A percentile compares a stretch with the other conserved stretches of the same genome.
phyloP scores from a whole-genome alignment of 2,113 vertebrate species.

The Lasiurus borealis region DNA sequence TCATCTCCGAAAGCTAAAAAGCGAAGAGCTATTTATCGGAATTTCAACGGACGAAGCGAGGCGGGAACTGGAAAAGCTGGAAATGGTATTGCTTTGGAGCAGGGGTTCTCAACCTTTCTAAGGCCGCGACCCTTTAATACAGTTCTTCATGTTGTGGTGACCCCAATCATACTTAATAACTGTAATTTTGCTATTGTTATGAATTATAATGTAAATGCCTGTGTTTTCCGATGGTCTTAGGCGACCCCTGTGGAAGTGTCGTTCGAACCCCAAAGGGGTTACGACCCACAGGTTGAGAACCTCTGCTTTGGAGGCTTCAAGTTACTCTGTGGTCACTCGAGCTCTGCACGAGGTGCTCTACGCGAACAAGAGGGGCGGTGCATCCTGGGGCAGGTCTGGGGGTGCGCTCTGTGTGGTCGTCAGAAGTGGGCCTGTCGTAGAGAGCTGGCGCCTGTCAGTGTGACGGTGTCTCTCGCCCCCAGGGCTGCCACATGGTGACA shows the following conservation, averaged over 20 bases:
- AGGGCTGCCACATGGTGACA: conserved; percentile 96
- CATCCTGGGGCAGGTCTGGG: not conserved
- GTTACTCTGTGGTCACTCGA: conserved; percentile 28
- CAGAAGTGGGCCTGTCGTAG: not conserved
- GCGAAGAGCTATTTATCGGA: not conserved
- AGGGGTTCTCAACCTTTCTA: too few relatives aligned
- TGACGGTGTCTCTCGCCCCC: conserved; percentile 75
- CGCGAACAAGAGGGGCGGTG: not conserved
- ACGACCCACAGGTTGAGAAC: too few relatives aligned
- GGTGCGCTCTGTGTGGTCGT: not conserved
- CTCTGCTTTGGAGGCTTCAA: not conserved
- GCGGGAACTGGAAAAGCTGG: conserved; percentile 16
- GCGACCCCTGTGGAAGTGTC: too few relatives aligned
- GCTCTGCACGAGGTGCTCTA: not conserved
- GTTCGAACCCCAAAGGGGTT: too few relatives aligned
- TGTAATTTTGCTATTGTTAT: too few relatives aligned
- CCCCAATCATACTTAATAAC: too few relatives aligned
- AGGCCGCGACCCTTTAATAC: too few relatives aligned
- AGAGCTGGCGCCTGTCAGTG: conserved; percentile 51
- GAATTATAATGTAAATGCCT: too few relatives aligned
- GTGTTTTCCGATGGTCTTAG: too few relatives aligned
- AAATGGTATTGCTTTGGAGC: conserved; percentile 17
- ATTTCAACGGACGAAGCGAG: conserved; percentile 52
- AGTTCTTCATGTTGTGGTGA: too few relatives aligned
- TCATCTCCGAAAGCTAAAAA: conserved; percentile 39